These are phyloP conservation scores for Drosophila funebris DNA, from an alignment of 1,140 invertebrate species.

Conservation along the genomic window DNA sequence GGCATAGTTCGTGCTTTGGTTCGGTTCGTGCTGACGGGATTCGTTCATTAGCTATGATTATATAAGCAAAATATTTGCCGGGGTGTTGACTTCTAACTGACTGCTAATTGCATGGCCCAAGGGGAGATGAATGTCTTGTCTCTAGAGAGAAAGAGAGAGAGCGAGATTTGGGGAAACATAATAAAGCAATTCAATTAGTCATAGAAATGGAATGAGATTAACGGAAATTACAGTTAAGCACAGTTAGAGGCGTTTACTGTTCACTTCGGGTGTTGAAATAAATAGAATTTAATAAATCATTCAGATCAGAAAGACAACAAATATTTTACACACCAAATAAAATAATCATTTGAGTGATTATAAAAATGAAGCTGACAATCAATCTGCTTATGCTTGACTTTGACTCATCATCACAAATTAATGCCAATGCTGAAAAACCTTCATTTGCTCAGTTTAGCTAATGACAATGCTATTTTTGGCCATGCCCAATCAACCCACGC, in stretches of 20 bases:
- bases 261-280: not conserved
- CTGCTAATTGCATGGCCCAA: slow-evolving; percentile 16
- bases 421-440: slow-evolving; percentile 52
- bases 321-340: not conserved
- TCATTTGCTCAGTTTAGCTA: slow-evolving; percentile 47
- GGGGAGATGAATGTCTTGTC: slow-evolving; percentile 7
- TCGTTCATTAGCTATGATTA: slow-evolving; percentile 62
- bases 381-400: slow-evolving; percentile 1
- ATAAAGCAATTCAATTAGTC: slow-evolving; percentile 49
- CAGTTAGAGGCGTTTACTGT: slow-evolving; percentile 26
- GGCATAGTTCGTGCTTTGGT: slow-evolving; percentile 51
- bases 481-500: slow-evolving; percentile 46
- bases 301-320: not conserved
- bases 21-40: slow-evolving; percentile 35
- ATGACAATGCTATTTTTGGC: slow-evolving; percentile 65
- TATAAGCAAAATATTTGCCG: slow-evolving; percentile 65
- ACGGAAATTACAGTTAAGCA: slow-evolving; percentile 31
- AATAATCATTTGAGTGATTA: slow-evolving; percentile 17
- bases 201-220: slow-evolving; percentile 12
- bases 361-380: not conserved
- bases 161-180: slow-evolving; percentile 4
- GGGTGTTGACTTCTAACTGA: slow-evolving; percentile 62
- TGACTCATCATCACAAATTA: slow-evolving; percentile 24
- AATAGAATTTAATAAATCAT: not conserved
- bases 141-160: too few relatives aligned